A percentile compares a stretch with the other conserved stretches of the same genome.
Evolutionary conservation across 2,113 vertebrate genomes (phyloP).

Genomic region (Eolophus roseicapilla): DNA sequence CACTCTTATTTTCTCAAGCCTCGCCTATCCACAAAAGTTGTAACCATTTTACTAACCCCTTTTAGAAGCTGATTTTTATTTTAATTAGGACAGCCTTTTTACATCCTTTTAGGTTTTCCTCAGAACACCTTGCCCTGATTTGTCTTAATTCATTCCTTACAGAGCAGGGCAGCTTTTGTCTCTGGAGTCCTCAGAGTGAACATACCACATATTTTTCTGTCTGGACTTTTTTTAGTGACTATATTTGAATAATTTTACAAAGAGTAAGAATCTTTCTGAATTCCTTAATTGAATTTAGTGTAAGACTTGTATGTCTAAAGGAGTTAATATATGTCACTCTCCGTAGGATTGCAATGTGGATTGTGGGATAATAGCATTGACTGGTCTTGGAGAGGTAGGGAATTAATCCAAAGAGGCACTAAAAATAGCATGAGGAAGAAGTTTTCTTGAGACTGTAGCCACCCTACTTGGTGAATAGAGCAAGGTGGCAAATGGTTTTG

Average conservation of each 20-base stretch:
- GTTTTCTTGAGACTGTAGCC: neutral
- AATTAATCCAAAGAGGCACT: neutral
- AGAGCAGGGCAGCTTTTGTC: neutral
- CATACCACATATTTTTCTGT: neutral
- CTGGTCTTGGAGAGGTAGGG: neutral
- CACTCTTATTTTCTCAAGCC: neutral
- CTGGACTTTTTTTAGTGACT: neutral
- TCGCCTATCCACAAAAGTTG: neutral
- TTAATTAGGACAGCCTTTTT: neutral
- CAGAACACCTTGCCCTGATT: conserved; percentile 2
- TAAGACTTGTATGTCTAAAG: neutral
- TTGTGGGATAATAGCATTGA: neutral
- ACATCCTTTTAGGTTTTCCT: neutral
- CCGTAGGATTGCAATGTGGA: neutral
- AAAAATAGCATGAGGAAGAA: neutral
- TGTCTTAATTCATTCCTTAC: conserved; percentile 14
- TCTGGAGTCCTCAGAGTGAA: neutral
- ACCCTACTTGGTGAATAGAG: neutral
- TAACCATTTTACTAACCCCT: neutral
- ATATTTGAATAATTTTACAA: neutral
- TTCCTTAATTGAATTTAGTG: neutral
- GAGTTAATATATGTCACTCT: neutral
- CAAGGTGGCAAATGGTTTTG: neutral
- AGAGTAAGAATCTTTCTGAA: neutral
- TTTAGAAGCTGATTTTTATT: conserved; percentile 20